These are phyloP conservation scores for Vicugna pacos DNA, from an alignment of 2,113 vertebrate genomes.

Conservation along the genomic window DNA sequence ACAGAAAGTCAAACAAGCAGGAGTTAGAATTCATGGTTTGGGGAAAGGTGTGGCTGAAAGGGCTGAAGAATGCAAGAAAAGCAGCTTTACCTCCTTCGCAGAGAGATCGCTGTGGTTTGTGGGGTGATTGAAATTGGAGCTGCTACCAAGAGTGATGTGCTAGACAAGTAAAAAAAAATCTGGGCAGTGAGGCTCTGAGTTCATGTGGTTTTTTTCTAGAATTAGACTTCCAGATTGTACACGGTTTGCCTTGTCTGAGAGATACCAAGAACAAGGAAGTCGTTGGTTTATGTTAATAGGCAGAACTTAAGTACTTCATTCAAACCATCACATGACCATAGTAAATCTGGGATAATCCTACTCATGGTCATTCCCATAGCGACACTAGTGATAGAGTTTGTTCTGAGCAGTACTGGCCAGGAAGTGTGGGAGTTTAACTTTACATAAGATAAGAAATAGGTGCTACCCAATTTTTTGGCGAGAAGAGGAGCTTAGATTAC, in stretches of 20 bases:
- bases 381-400: neutral
- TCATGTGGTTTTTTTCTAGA: slow-evolving; percentile 36
- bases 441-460: slow-evolving; percentile 55
- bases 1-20: neutral
- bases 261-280: neutral
- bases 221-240: neutral
- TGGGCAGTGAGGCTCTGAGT: neutral
- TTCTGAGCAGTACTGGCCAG: neutral
- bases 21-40: slow-evolving; percentile 31
- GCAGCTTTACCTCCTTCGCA: neutral
- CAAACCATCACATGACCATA: neutral
- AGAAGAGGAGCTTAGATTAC: neutral
- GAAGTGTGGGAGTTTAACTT: slow-evolving; percentile 50
- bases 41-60: neutral
- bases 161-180: neutral
- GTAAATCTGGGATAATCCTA: neutral
- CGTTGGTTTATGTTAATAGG: neutral
- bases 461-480: neutral
- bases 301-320: slow-evolving; percentile 43
- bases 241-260: neutral
- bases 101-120: neutral
- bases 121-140: neutral
- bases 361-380: neutral
- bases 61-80: neutral
- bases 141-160: neutral